Evolutionary conservation across 2,797 vertebrate species (phyloP).

Genomic region (Masticophis lateralis): DNA sequence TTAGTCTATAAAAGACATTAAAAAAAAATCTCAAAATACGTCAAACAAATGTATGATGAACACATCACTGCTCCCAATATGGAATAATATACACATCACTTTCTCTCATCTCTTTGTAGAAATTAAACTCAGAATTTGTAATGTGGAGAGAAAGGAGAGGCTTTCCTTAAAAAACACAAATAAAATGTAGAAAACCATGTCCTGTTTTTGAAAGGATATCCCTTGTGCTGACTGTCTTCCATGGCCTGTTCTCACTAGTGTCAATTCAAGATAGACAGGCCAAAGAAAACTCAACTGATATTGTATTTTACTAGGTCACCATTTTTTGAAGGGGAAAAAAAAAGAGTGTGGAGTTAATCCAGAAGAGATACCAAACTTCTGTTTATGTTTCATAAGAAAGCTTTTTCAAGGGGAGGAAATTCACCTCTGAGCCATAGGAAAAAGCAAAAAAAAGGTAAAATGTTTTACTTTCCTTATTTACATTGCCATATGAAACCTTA

Average conservation of each 20-base stretch:
- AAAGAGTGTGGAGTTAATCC: constrained; percentile 63
- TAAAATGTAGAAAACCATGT: constrained; percentile 50
- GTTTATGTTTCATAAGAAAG: constrained; percentile 70
- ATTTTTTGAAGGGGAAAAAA: constrained; percentile 61
- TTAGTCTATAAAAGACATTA: constrained; percentile 2
- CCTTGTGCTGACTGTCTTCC: constrained; percentile 73
- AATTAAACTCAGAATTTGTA: constrained; percentile 9
- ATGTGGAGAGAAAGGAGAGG: constrained; percentile 23
- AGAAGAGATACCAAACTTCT: constrained; percentile 68
- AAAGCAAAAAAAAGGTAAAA: constrained; percentile 64
- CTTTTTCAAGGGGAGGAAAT: constrained; percentile 15
- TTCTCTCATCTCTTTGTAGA: constrained; percentile 14
- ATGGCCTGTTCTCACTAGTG: constrained; percentile 62
- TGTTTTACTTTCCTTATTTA: background rate
- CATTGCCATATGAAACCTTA: constrained; percentile 7
- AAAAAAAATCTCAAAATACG: background rate
- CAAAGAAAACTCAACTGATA: constrained; percentile 74
- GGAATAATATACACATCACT: background rate
- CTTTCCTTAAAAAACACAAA: constrained; percentile 32
- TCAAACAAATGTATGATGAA: background rate
- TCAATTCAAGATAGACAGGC: constrained; percentile 66
- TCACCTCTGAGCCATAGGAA: constrained; percentile 43
- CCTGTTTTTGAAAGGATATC: constrained; percentile 79
- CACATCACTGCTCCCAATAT: background rate
- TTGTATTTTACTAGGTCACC: constrained; percentile 64